Evolutionary conservation across 2,113 vertebrate genomes (phyloP), one percentile per base, ranked within the genome.

Genomic region (Ptilonorhynchus violaceus): DNA sequence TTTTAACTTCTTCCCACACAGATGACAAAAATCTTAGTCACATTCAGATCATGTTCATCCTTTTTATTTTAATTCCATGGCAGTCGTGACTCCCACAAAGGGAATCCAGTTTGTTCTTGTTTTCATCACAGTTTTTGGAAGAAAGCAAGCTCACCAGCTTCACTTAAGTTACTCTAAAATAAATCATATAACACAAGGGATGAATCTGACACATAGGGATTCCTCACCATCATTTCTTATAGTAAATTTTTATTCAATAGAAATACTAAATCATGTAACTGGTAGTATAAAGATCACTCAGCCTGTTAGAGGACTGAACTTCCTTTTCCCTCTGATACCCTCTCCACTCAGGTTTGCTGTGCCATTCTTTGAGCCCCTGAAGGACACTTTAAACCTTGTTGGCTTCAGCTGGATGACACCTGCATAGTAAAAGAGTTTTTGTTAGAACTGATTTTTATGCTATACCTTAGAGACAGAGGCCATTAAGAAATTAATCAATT

Each of bases 1-100:
- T 78, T 95, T 89, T 91, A 50, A 72, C 77, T 94, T 50, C 80
- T 86, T 95, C 84, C 78, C 74, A 91, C 77, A 88, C 46, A 70
- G 52, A 87, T 89, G 64, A 95, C 47, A 93, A 86, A 82, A 76
- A 53, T 75, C 70, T 83, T 92, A 63, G 66, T 89, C 92, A 85
- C 39, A 84, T 78, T 84, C n/a, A 46, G 69, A 63, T 92, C 82
- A 69, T 89, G 66, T 20, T 91, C 24, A 62, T 56, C 20, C 19
- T 53, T 76, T 66, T 69, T n/a, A 50, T 77, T 92, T 77, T 62
- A 77, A 62, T 89, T 93, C 74, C 27, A 21, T 80, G 86, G 92
- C 56, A 85, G 66, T 93, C 69, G 55, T 81, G 35, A 70, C n/a
- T 96, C 37, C 75, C 77, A 83, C 42, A 91, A 91, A 89, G 50